These are phyloP conservation scores for Caenorhabditis inopinata DNA, from an alignment of 1,140 invertebrate species.

Conservation along the genomic window DNA sequence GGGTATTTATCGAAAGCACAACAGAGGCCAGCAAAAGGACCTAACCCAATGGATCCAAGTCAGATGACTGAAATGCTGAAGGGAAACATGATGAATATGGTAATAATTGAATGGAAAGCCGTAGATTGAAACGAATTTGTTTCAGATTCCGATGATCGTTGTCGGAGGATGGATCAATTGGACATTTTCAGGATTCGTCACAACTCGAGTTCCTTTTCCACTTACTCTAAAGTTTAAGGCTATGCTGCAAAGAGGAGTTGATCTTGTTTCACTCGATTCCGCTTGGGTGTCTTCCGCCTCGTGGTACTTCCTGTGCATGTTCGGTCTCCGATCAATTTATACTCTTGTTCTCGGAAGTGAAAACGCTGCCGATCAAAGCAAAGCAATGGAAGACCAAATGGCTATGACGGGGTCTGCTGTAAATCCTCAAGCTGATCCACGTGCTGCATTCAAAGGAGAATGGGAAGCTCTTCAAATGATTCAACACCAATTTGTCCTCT, in stretches of 20 bases:
- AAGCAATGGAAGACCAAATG: slow-evolving; percentile 95
- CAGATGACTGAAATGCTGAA: slow-evolving; percentile 99
- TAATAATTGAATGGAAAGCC: slow-evolving; percentile 43
- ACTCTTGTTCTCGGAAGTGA: slow-evolving; percentile 95
- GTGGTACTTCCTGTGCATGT: slow-evolving; percentile 99
- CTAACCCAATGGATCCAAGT: slow-evolving; percentile 76
- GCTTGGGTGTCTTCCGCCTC: slow-evolving; percentile 99
- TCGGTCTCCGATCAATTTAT: slow-evolving; percentile 95
- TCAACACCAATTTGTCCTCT: slow-evolving; percentile 44
- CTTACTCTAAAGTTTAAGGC: slow-evolving; percentile 95
- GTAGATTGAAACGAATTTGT: slow-evolving; percentile 40
- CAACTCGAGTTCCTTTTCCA: slow-evolving; percentile 92
- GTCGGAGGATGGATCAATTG: slow-evolving; percentile 99
- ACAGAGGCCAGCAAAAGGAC: slow-evolving; percentile 16
- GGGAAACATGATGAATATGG: slow-evolving; percentile 94
- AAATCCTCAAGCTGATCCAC: slow-evolving; percentile 93
- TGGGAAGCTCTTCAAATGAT: slow-evolving; percentile 96
- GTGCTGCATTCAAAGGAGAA: slow-evolving; percentile 96
- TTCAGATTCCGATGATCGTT: slow-evolving; percentile 85
- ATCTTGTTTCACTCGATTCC: slow-evolving; percentile 89
- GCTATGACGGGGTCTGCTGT: slow-evolving; percentile 80
- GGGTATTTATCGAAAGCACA: slow-evolving; percentile 43
- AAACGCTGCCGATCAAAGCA: slow-evolving; percentile 73
- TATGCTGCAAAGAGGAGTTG: slow-evolving; percentile 96
- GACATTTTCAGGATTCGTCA: slow-evolving; percentile 99